These are phyloP conservation scores for Sesamia nonagrioides DNA, from an alignment of 1,140 invertebrate species.

Conservation along the genomic window DNA sequence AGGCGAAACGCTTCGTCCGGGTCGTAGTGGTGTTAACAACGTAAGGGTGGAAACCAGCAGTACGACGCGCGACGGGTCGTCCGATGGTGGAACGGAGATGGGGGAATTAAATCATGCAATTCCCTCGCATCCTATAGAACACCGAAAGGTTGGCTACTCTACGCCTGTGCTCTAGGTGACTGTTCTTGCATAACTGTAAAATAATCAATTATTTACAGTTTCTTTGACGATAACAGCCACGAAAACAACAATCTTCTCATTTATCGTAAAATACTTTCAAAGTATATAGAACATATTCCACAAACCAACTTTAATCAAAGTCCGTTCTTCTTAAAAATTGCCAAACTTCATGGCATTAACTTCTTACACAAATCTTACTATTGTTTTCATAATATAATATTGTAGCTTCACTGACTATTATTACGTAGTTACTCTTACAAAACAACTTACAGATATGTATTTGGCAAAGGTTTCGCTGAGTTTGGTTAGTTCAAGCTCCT, in stretches of 20 bases:
- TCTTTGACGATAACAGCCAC: neutral
- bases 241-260: neutral
- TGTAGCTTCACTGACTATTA: conserved; percentile 47
- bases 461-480: conserved; percentile 79
- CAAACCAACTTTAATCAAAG: conserved; percentile 1
- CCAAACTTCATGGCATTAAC: conserved; percentile 23
- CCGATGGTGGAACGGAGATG: too few relatives aligned
- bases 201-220: neutral
- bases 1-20: too few relatives aligned
- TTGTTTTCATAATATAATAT: conserved; percentile 52
- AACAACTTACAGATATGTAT: conserved; percentile 80
- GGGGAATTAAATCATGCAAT: too few relatives aligned
- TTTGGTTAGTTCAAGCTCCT: conserved; percentile 59
- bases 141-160: too few relatives aligned
- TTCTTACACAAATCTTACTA: conserved; percentile 48
- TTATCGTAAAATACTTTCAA: neutral
- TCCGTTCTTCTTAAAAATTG: conserved; percentile 24
- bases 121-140: too few relatives aligned
- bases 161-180: too few relatives aligned
- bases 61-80: too few relatives aligned
- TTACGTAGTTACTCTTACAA: conserved; percentile 59
- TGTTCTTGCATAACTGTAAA: neutral
- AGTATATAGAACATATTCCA: conserved; percentile 19
- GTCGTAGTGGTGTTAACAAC: too few relatives aligned
- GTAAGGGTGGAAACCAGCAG: too few relatives aligned